Conservation (phyloP, 2,113 vertebrate species). For the Mirza zaza region DNA sequence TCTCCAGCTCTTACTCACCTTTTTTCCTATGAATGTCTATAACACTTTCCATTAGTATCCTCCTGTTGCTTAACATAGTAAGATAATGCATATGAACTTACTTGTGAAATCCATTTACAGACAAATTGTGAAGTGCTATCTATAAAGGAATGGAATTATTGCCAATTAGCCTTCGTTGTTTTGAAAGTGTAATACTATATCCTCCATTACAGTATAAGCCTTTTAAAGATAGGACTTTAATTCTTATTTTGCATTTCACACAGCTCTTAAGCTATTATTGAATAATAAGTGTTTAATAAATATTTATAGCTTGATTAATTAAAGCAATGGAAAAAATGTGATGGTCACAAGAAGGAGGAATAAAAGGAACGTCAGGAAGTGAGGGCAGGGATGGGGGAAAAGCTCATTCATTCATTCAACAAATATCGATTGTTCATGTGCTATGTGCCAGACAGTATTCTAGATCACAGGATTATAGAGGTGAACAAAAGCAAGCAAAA, state of each 20-base stretch:
- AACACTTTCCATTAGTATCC: background rate
- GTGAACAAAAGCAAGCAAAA: background rate
- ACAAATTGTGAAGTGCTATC: background rate
- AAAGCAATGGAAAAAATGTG: background rate
- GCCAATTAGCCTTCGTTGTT: background rate
- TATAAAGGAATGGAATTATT: constrained; percentile 6
- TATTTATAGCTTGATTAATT: background rate
- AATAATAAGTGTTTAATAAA: background rate
- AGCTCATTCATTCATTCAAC: background rate
- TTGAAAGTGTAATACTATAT: background rate
- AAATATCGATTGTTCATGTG: background rate
- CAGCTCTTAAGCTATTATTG: background rate
- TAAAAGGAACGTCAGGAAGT: background rate
- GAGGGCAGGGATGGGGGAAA: background rate
- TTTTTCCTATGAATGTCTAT: background rate
- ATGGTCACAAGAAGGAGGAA: background rate
- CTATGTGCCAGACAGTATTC: background rate
- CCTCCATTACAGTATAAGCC: background rate
- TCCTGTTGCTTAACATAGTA: background rate
- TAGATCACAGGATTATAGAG: background rate
- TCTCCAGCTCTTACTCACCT: background rate
- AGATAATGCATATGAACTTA: background rate
- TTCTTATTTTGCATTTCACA: background rate
- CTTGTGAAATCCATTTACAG: constrained; percentile 13
- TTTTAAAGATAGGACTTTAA: background rate